Base-by-base conservation (phyloP, 2,888 invertebrate species). In the Pherbina coryleti region DNA sequence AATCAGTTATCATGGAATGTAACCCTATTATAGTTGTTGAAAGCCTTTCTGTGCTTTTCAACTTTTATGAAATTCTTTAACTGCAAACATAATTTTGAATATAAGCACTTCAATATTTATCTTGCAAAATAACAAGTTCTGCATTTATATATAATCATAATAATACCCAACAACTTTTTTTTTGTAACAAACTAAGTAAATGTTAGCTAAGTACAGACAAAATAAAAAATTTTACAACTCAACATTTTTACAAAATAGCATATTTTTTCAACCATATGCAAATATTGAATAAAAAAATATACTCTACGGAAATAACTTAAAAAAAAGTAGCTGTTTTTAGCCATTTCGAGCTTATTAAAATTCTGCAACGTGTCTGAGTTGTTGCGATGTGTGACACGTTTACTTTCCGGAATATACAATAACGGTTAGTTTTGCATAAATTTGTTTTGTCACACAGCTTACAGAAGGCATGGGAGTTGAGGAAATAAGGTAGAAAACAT, bases 261-360 rank as follows among this genome's bases (percentile, higher is more conserved):
- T 8, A 5, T 25, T 25, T 25, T 25, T 28, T 28, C 25, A 22
- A n/a, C 1, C 55, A 7, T 22, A 22, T 22, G 22, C n/a, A 55
- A 55, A 55, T 22, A 55, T 22, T 25, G 9, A 60, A 28, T 19
- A 60, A 19, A 22, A n/a, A 60, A 28, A 64, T 17, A 14, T 31
- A 34, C 17, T n/a, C 17, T 31, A 31, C 31, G 11, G 25, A 25
- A 25, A 11, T 14, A 25, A 28, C 8, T 9, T 34, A 64, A 64
- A 8, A 31, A 19, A 0, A 22, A 28, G 64, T 22, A 19, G 1
- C 5, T 22, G 9, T 55, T 71, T 71, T 55, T 17, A 62, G 73
- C 49, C 72, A 73, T 60, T 60, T 62, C n/a, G 28, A 62, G 73
- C 73, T 73, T 60, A 73, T 73, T 73, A 73, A 73, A 73, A 73